Conservation (phyloP, 1,140 invertebrate species). For the Subanguina moxae region DNA sequence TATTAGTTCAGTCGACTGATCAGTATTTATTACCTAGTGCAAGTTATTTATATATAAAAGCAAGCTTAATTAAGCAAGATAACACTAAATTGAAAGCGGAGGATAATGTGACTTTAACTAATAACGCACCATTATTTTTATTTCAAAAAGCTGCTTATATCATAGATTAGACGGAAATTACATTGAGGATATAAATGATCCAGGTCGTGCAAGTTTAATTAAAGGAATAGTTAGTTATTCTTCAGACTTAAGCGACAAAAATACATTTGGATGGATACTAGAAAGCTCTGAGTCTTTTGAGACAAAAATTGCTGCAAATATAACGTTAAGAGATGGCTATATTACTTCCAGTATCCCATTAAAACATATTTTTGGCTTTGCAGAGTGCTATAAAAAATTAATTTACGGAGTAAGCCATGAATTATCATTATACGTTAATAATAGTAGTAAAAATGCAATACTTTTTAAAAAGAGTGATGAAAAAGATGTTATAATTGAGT, state of each 20-base stretch:
- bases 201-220: conserved; percentile 33
- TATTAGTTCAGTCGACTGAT: no score
- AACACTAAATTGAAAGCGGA: conserved; percentile 18
- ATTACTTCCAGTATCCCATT: conserved; percentile 31
- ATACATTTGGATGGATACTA: conserved; percentile 38
- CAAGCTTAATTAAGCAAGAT: conserved; percentile 23
- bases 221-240: conserved; percentile 36
- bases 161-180: conserved; percentile 37
- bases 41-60: conserved; percentile 37
- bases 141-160: conserved; percentile 37
- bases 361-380: conserved; percentile 39
- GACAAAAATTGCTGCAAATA: conserved; percentile 34
- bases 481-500: conserved; percentile 23
- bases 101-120: conserved; percentile 33
- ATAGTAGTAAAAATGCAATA: conserved; percentile 25
- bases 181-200: conserved; percentile 32
- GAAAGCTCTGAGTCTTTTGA: conserved; percentile 7
- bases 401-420: conserved; percentile 35
- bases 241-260: conserved; percentile 34
- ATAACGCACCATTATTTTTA: conserved; percentile 39
- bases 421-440: conserved; percentile 32
- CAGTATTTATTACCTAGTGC: conserved; percentile 18
- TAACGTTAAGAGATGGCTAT: conserved; percentile 31
- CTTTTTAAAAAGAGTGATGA: no score
- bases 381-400: conserved; percentile 34